A percentile compares a stretch with the other conserved stretches of the same genome.
These are phyloP conservation scores for Nemurella pictetii DNA, from an alignment of 2,888 invertebrate genomes.

Conservation along the genomic window DNA sequence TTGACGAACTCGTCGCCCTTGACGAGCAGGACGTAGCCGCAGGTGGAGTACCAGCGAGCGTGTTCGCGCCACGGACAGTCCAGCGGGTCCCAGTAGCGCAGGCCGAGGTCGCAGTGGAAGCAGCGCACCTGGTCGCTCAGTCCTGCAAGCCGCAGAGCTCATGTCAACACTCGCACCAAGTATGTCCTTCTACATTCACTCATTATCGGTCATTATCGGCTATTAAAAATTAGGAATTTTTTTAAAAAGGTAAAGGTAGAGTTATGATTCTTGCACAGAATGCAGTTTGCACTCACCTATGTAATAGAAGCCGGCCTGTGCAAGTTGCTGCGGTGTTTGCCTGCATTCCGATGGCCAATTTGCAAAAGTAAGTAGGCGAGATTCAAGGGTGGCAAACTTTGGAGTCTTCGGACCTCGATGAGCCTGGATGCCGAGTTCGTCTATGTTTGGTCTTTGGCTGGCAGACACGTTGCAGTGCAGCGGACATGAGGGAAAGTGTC, in stretches of 20 bases:
- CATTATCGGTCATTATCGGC: too few species aligned
- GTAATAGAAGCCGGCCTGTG: conserved; percentile 89
- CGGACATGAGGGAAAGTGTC: conserved; percentile 63
- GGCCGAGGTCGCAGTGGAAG: conserved; percentile 92
- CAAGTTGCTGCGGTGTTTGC: conserved; percentile 75
- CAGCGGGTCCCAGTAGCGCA: conserved; percentile 85
- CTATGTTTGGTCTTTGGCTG: conserved; percentile 51
- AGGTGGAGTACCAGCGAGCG: conserved; percentile 89
- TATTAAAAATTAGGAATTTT: neutral
- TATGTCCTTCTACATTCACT: neutral
- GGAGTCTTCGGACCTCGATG: conserved; percentile 67
- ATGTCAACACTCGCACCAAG: too few species aligned
- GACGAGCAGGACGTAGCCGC: conserved; percentile 78
- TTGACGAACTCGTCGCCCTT: conserved; percentile 81
- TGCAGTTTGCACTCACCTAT: conserved; percentile 55
- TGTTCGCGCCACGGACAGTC: conserved; percentile 95
- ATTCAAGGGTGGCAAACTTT: conserved; percentile 68
- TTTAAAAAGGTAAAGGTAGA: neutral
- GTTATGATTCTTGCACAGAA: too few species aligned
- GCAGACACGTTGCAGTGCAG: conserved; percentile 56
- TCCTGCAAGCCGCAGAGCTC: conserved; percentile 45
- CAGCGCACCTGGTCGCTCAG: conserved; percentile 71
- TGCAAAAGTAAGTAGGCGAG: conserved; percentile 69
- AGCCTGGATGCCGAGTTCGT: conserved; percentile 62
- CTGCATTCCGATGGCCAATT: conserved; percentile 74